Base-by-base conservation (phyloP, 92 coral and sea anemone genomes). In the Epizoanthus ramosus region DNA sequence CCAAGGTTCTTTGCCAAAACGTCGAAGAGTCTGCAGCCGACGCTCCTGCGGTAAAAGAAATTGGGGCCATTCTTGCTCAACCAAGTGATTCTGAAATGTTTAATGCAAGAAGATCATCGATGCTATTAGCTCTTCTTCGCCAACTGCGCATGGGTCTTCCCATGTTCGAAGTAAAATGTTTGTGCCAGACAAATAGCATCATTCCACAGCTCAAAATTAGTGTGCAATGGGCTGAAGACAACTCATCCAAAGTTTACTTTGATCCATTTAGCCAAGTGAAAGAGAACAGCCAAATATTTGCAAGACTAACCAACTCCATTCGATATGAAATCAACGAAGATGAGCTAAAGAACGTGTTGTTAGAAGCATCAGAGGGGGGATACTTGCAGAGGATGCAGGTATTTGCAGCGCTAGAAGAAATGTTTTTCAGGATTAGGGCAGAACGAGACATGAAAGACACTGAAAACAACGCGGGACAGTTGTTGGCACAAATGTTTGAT, bases 321-420 rank as follows among this genome's bases (percentile, higher is more conserved):
- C 28, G 53, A 45, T 70, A 70, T 53, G 28, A 21, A 45, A n/a
- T 70, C 35, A 45, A 70, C 23, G 28, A 41, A 41, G 25, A 70
- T 23, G 45, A 16, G 21, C 25, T 70, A 33, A 43, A 18, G 10
- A 70, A n/a, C 9, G 74, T 70, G 74, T 19, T 70, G 28, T 50
- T 5, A 16, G 74, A 70, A 70, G 74, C 33, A 70, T 39, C 54
- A 45, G 57, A 70, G 45, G 57, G 2, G 31, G 31, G 74, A 41
- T 23, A 53, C 8, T 7, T 17, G 10, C 74, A 39, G 74, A 70
- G 14, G 74, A 3, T 70, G 21, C 28, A 70, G 56, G 41, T 31
- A 70, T 70, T 70, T 45, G 74, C 74, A 19, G 57, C 57, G 45
- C 56, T 70, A 70, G 74, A 70, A 70, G 54, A 70, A 17, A 8